Evolutionary conservation across 2,797 vertebrate species (phyloP), one percentile per base, ranked within the genome.

Genomic region (Merluccius polli): DNA sequence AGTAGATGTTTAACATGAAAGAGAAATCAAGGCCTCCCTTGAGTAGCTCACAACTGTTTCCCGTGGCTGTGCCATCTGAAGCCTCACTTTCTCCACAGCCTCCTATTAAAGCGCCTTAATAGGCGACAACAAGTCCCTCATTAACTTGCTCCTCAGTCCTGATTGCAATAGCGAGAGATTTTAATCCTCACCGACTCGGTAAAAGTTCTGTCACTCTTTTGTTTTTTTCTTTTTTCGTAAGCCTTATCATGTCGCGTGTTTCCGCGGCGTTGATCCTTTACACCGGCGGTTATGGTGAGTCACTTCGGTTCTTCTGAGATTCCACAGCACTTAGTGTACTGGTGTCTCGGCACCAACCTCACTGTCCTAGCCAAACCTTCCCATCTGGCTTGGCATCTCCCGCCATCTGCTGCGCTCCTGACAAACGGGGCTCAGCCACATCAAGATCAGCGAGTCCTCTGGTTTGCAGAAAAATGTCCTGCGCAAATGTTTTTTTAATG

Each of bases 321-420:
- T 85, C 73, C 69, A 80, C 15, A 6, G 52, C 79, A 78, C 82
- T 89, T 85, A 78, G 83, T 81, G 82, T 86, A 71, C 73, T 74
- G 79, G 84, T 86, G 85, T 82, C 82, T 80, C 73, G 75, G 80
- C 63, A 44, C 78, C 84, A 87, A 83, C 86, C 84, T 87, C 30
- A 10, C 77, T 77, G 73, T 71, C 84, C 81, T 77, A 79, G 84
- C 85, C 87, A 87, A 86, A 75, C 31, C 79, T 77, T 83, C 81
- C 87, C 87, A 89, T 88, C 89, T 91, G 86, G 84, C 84, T 75
- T 29, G 73, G 44, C 71, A 83, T 79, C 84, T 72, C 59, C 35
- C 79, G 80, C 89, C 87, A 91, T 88, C 87, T 89, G 87, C 79
- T 87, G 75, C 75, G 81, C 78, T 78, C 71, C 69, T 75, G 77